Base-by-base conservation (phyloP, 2,888 invertebrate species). In the Gasteruption jaculator region DNA sequence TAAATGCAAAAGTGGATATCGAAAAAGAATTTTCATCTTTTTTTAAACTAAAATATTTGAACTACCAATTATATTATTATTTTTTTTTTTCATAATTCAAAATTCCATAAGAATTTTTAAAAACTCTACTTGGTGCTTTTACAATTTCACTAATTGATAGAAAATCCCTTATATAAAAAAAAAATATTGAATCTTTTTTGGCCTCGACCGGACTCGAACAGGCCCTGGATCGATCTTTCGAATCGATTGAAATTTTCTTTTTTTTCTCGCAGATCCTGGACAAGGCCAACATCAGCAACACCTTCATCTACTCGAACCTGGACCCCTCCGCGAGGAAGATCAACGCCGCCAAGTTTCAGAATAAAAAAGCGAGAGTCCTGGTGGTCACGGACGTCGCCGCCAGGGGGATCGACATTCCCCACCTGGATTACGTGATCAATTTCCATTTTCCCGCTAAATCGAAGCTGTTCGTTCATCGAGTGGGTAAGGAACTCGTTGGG, bases 341-440 rank as follows among this genome's bases (percentile, higher is more conserved):
- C 53, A 90, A 96, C 52, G 85, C 94, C 0, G 91, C 89, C 0
- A 88, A 90, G 64, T 96, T 96, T 72, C 81, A 84, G 27, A 82
- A 78, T 54, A 83, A 83, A 52, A 86, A 86, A 74, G 86, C 85
- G 2, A 82, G 82, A 15, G 88, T 93, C 12, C 74, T 99, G 33
- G 74, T 99, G 15, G 97, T 97, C 0, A 99, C 99, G 0, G 99
- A 99, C 73, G 85, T 99, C 1, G 99, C 99, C 0, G 99, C 99
- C 0, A 78, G 99, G 64, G 99, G 99, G 49, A 86, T 99, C 43
- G 99, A 99, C 70, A 89, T 99, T 58, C 99, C 99, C 0, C 81
- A 89, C 45, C 73, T 99, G 52, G 97, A 99, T 64, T 91, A 86
- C 51, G 97, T 97, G 22, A 88, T 99, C 39, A 99, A 99, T 71